Evolutionary conservation across 2,888 invertebrate species (phyloP).

Genomic region (Notodonta ziczac): DNA sequence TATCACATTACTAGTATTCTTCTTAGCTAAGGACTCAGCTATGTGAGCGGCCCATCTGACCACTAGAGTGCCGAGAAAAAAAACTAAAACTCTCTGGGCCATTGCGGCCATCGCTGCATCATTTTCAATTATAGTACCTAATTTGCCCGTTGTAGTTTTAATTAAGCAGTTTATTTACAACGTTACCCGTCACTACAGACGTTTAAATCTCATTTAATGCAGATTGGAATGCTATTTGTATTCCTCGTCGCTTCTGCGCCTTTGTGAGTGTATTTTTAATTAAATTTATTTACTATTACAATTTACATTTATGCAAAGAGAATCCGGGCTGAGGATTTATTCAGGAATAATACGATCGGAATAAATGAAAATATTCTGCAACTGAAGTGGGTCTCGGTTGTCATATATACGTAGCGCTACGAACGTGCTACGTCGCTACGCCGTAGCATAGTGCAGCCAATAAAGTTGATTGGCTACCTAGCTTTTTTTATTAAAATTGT

Average conservation of each 20-base stretch:
- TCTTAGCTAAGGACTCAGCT: no score
- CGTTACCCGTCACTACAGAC: conserved; percentile 33
- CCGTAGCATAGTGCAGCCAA: conserved; percentile 33
- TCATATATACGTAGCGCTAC: conserved; percentile 26
- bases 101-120: no score
- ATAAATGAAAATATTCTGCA: no score
- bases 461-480: conserved; percentile 30
- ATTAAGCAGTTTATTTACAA: background rate
- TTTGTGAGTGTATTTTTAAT: conserved; percentile 40
- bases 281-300: conserved; percentile 43
- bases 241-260: conserved; percentile 38
- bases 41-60: no score
- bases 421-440: conserved; percentile 30
- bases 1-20: no score
- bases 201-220: conserved; percentile 39
- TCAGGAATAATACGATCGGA: background rate
- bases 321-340: background rate
- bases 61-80: no score
- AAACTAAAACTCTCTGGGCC: no score
- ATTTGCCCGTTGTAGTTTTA: no score
- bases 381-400: background rate
- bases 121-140: no score
- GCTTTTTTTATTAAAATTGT: conserved; percentile 38
- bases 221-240: conserved; percentile 51
- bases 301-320: conserved; percentile 35